These are phyloP conservation scores for Thera britannica DNA, from an alignment of 2,888 invertebrate genomes.

Conservation along the genomic window DNA sequence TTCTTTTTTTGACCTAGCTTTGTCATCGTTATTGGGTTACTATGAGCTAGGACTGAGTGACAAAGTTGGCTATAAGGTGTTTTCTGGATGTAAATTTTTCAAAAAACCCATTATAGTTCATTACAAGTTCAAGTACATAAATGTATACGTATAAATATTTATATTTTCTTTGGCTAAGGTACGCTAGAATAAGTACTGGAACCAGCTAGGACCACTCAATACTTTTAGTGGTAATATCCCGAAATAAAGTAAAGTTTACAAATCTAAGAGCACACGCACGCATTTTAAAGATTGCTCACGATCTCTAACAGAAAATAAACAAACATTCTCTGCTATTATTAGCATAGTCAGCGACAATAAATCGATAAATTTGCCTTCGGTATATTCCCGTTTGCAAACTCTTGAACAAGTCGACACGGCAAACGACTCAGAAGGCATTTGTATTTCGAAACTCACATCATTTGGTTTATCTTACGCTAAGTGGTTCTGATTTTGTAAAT, in stretches of 20 bases:
- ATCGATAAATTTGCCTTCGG: slow-evolving; percentile 16
- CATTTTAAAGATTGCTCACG: slow-evolving; percentile 24
- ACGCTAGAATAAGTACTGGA: neutral
- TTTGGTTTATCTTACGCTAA: slow-evolving; percentile 4
- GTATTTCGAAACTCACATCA: slow-evolving; percentile 8
- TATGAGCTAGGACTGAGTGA: no score
- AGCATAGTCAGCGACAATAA: slow-evolving; percentile 25
- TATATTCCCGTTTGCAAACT: slow-evolving; percentile 1
- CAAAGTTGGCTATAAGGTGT: no score
- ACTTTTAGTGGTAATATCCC: neutral
- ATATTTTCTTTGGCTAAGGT: no score
- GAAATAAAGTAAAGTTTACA: slow-evolving; percentile 1
- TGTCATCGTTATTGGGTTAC: neutral
- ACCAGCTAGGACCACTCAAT: neutral
- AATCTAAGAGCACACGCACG: neutral
- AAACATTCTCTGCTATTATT: slow-evolving; percentile 23
- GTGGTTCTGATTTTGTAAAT: neutral
- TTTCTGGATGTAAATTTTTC: no score
- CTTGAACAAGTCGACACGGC: neutral
- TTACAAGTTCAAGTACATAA: no score
- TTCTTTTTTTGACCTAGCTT: neutral
- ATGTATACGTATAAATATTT: no score
- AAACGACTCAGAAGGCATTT: neutral
- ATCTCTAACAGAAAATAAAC: slow-evolving; percentile 28
- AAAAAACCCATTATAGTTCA: no score